Evolutionary conservation across 92 coral and sea anemone species (phyloP), one percentile per base, ranked within the genome.

Genomic region (Palythoa heliodiscus): DNA sequence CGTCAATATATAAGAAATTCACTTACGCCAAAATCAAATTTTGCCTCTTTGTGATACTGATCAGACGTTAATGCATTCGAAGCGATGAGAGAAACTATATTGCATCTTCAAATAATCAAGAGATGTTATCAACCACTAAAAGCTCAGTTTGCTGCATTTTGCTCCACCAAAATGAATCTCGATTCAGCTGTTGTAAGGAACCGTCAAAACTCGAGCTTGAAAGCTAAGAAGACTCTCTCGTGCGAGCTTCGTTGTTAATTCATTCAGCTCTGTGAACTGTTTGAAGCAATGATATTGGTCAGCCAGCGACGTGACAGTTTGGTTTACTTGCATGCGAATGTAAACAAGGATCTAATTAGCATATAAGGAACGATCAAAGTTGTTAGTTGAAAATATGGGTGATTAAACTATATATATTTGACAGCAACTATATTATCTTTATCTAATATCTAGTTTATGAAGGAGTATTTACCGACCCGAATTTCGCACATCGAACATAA

Each of bases 1-100:
- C 73, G 63, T 54, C 70, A 17, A 19, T 52, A 89, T 43, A 43
- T 88, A 68, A 77, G 90, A 75, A 82, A 29, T 86, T 89, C 73
- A 64, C 81, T 75, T 81, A 88, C 87, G 85, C 75, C 60, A 52
- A 67, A 70, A 67, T 54, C 71, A 37, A 35, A 52, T 40, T 60
- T 20, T 3, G 73, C 22, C 9, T 66, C 5, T 66, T 66, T 66
- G 74, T 24, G 74, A 64, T 64, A 19, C 50, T 57, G 11, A 78
- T 78, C 20, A 24, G n/a, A 12, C 52, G 22, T 55, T 77, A 77
- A 77, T 58, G 82, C 7, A 77, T 77, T 77, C 71, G 53, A 61
- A 37, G 25, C 71, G 60, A 66, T 50, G 58, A 47, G 73, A 80
- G 40, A 20, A 66, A 48, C 43, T 23, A 22, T n/a, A 79, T 23